Evolutionary conservation across 1,140 invertebrate species (phyloP).

Genomic region (Macrobrachium nipponense): DNA sequence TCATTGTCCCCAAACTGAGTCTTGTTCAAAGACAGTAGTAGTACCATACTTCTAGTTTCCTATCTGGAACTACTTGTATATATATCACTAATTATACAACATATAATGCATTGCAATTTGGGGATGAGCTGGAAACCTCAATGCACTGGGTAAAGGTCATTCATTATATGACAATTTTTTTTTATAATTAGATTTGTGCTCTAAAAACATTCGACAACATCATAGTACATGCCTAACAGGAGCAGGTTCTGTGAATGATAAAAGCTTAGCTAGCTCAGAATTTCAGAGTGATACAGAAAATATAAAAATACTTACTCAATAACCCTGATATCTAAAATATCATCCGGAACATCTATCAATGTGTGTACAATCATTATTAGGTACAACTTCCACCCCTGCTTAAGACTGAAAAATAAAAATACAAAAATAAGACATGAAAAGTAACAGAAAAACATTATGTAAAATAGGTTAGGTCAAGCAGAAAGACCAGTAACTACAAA

Average conservation of each 20-base stretch:
- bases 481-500: background rate
- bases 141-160: no score
- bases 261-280: background rate
- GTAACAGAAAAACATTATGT: no score
- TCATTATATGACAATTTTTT: no score
- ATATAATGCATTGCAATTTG: no score
- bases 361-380: slow-evolving; percentile 58
- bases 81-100: no score
- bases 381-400: slow-evolving; percentile 60
- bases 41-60: no score
- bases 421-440: background rate
- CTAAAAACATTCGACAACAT: background rate
- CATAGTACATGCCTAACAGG: background rate
- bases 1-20: no score
- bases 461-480: no score
- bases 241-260: background rate
- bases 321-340: slow-evolving; percentile 46
- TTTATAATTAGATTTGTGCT: no score
- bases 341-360: slow-evolving; percentile 47
- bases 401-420: slow-evolving; percentile 44
- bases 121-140: no score
- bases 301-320: slow-evolving; percentile 40
- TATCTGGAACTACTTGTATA: no score
- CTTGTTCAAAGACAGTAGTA: no score
- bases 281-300: background rate